Evolutionary conservation across 2,888 invertebrate genomes (phyloP).

Genomic region (Erebia palarica): DNA sequence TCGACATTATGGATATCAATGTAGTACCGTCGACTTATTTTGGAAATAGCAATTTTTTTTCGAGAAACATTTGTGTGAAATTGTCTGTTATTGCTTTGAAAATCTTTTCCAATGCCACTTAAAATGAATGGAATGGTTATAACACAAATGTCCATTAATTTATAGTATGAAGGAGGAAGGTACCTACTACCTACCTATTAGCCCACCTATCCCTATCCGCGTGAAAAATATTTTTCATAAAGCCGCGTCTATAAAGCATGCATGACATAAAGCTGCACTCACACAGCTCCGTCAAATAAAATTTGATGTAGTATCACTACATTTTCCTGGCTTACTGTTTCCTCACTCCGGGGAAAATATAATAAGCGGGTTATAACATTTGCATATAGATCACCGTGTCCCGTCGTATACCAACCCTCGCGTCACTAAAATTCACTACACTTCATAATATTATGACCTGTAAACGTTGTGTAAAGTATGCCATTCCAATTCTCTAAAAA

Average conservation of each 20-base stretch:
- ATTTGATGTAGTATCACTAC: constrained; percentile 69
- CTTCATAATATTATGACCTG: constrained; percentile 58
- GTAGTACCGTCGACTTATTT: too few relatives aligned
- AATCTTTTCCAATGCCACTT: neutral
- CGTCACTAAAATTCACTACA: constrained; percentile 62
- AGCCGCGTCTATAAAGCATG: constrained; percentile 17
- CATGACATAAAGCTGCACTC: constrained; percentile 51
- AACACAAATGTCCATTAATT: too few relatives aligned
- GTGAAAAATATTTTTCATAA: constrained; percentile 26
- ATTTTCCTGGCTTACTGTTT: constrained; percentile 67
- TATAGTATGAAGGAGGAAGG: too few relatives aligned
- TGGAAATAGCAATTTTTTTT: too few relatives aligned
- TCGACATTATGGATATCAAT: too few relatives aligned
- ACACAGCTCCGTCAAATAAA: constrained; percentile 61
- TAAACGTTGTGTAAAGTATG: constrained; percentile 54
- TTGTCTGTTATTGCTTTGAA: neutral
- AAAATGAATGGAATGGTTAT: too few relatives aligned
- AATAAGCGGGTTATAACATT: constrained; percentile 81
- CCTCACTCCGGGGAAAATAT: constrained; percentile 67
- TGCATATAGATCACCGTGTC: constrained; percentile 79
- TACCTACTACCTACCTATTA: too few relatives aligned
- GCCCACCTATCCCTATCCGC: neutral
- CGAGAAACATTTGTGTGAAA: too few relatives aligned
- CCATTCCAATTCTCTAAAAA: neutral
- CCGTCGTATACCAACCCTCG: constrained; percentile 51